Conservation (phyloP, 2,113 vertebrate genomes). For the Pseudolaguvia tuberculata region DNA sequence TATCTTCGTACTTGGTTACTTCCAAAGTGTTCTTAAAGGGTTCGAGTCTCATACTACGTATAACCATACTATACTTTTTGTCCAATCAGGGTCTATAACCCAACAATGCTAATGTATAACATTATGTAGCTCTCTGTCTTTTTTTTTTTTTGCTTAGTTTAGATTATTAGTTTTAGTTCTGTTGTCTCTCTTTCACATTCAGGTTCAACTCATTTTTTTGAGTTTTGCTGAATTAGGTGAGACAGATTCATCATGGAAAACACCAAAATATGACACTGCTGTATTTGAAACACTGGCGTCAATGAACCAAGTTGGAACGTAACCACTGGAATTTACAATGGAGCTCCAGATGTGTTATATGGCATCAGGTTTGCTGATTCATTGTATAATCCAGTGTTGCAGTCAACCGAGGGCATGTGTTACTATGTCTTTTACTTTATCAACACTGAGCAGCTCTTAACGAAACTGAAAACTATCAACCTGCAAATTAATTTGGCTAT, state of each 20-base stretch:
- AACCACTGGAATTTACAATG: too few species aligned
- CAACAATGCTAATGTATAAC: too few species aligned
- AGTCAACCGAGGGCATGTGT: conserved; percentile 12
- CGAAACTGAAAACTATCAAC: conserved; percentile 7
- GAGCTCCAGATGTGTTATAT: conserved; percentile 10
- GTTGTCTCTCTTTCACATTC: too few species aligned
- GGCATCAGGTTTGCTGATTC: conserved; percentile 14
- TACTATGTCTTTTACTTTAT: conserved; percentile 1
- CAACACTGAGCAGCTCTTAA: conserved; percentile 4
- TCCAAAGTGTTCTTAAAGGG: not conserved
- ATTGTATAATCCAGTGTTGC: conserved; percentile 9
- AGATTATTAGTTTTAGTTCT: too few species aligned
- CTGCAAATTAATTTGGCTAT: not conserved
- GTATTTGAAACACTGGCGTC: not conserved
- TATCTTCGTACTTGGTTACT: not conserved
- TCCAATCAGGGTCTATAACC: too few species aligned
- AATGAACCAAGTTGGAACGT: not conserved
- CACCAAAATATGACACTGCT: not conserved
- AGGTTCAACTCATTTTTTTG: too few species aligned
- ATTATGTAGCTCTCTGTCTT: too few species aligned
- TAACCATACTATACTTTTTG: too few species aligned
- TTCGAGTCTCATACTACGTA: too few species aligned
- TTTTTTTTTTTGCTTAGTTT: too few species aligned
- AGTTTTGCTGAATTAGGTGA: too few species aligned
- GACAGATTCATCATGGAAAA: too few species aligned